Evolutionary conservation across 2,797 vertebrate species (phyloP).

Genomic region (Astyanax mexicanus): DNA sequence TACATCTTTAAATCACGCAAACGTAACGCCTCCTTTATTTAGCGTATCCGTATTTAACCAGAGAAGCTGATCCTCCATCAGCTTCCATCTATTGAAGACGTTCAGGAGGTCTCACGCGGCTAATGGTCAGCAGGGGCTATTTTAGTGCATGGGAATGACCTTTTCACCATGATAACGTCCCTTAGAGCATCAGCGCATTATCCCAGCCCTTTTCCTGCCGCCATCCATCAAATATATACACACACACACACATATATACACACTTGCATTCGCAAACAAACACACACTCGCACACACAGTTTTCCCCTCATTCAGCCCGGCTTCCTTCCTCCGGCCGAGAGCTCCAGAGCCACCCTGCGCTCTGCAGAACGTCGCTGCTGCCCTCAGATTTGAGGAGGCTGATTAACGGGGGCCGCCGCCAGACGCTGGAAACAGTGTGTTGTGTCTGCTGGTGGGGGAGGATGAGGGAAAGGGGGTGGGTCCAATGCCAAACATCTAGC

Average conservation of each 20-base stretch:
- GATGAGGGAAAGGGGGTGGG: too few relatives aligned
- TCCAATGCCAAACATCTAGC: not conserved
- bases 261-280: constrained; percentile 27
- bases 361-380: constrained; percentile 41
- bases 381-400: constrained; percentile 22
- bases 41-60: not conserved
- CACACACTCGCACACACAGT: constrained; percentile 32
- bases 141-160: constrained; percentile 36
- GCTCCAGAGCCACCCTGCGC: constrained; percentile 34
- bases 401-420: constrained; percentile 23
- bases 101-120: too few relatives aligned
- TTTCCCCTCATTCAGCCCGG: constrained; percentile 53
- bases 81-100: constrained; percentile 3
- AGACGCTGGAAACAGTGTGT: not conserved
- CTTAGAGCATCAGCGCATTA: constrained; percentile 45
- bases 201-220: constrained; percentile 40
- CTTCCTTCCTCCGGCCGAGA: constrained; percentile 57
- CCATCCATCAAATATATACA: constrained; percentile 29
- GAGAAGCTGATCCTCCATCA: not conserved
- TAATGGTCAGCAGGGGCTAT: not conserved
- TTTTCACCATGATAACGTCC: constrained; percentile 21
- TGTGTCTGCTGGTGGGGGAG: not conserved
- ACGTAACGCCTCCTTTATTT: not conserved
- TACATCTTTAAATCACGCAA: too few relatives aligned
- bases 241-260: constrained; percentile 17